These are phyloP conservation scores for Toxotes jaculatrix DNA, from an alignment of 2,113 vertebrate species.

Conservation along the genomic window DNA sequence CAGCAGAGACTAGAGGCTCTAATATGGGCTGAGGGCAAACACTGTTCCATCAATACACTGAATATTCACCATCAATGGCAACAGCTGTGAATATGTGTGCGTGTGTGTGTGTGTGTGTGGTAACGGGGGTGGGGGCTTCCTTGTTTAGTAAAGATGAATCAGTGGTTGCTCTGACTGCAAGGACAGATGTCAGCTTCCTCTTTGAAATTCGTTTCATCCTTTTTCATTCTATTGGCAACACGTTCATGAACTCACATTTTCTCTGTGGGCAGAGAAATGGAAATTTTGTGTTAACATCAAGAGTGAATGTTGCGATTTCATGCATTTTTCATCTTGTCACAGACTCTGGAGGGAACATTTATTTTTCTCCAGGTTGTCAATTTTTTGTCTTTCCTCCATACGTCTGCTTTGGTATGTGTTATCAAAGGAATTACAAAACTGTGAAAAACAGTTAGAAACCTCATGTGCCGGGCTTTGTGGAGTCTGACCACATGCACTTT, in stretches of 20 bases:
- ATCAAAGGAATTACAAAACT: constrained; percentile 9
- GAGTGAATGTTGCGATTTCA: constrained; percentile 16
- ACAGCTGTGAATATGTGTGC: constrained; percentile 27
- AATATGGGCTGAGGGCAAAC: constrained; percentile 30
- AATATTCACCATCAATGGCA: constrained; percentile 33
- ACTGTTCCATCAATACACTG: constrained; percentile 19
- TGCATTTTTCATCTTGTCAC: constrained; percentile 8
- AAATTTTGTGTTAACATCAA: background rate
- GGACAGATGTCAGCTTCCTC: constrained; percentile 26
- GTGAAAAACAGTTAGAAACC: background rate
- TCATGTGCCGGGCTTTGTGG: background rate
- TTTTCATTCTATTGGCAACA: constrained; percentile 1
- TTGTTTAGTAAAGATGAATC: constrained; percentile 4
- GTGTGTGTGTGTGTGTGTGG: constrained; percentile 7
- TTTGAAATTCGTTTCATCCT: constrained; percentile 24
- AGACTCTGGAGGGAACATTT: background rate
- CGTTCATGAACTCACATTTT: background rate
- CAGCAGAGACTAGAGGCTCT: background rate
- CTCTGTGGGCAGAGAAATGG: background rate
- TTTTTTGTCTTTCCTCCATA: background rate
- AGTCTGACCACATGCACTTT: constrained; percentile 4
- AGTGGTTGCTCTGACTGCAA: background rate
- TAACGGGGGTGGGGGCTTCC: background rate
- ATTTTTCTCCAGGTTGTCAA: constrained; percentile 12
- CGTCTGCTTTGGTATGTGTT: background rate